Base-by-base conservation (phyloP, 2,888 invertebrate genomes). In the Embidobia sp. region DNA sequence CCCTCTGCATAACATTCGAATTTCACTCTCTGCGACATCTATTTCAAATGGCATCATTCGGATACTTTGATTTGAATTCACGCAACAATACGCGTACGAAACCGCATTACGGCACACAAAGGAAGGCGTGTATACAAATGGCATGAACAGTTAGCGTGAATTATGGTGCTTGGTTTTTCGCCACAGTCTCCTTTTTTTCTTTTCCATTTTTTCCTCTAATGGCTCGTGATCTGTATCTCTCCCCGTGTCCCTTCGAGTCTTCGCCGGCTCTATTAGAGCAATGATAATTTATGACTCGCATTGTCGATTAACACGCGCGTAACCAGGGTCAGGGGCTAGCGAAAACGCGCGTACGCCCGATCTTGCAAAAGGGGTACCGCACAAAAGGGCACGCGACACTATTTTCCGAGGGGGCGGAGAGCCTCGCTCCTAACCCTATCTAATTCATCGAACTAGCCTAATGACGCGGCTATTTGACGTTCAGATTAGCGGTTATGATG, bases 301-400 rank as follows among this genome's bases (percentile, higher is more conserved):
- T 88, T 88, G 89, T 88, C 87, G 86, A 88, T 88, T 89, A 88
- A 86, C 87, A 85, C 88, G 86, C 85, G 86, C 84, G 79, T 85
- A 85, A 87, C 85, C 82, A 81, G 81, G 83, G 77, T 79, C 80
- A 78, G 53, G 81, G 81, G 81, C 73, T 29, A 72, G 33, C 48
- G 40, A 83, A 87, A 85, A 84, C 83, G 87, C 85, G 85, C 35
- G 10, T 18, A n/a, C n/a, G n/a, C n/a, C n/a, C n/a, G 61, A 33
- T 37, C 69, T 78, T 78, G 85, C 84, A 86, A 87, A 87, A 87
- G 86, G 86, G 85, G 78, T 69, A 77, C 44, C 48, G 40, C 72
- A 77, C 77, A 77, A 79, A 72, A 77, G 77, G 73, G 66, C 79
- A 79, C 82, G 82, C 85, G 84, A 84, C 86, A 85, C 79, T 73